Evolutionary conservation across 2,797 vertebrate species (phyloP), one percentile per base, ranked within the genome.

Genomic region (Hybognathus amarus): DNA sequence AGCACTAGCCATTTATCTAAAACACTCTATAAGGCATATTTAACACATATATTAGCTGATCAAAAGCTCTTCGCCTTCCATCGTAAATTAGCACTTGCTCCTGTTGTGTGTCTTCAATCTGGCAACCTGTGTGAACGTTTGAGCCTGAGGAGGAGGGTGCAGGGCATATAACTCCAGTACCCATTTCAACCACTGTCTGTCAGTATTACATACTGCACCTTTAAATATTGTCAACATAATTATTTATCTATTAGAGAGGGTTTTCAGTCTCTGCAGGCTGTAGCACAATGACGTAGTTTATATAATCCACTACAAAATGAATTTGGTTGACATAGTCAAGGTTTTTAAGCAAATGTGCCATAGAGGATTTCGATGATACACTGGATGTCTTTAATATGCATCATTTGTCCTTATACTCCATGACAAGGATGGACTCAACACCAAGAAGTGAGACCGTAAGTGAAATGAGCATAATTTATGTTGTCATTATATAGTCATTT

Each of bases 371-470:
- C 36, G 22, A n/a, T 75, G 50, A 56, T 5, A n/a, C 73, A 3
- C 73, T 56, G 73, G 52, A 75, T 56, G 33, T 75, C 50, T 56
- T 38, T 56, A 75, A 38, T 38, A 33, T 11, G 13, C 6, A 56
- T 56, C 54, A 56, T 56, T 54, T 75, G 52, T 56, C 52, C 38
- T n/a, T 54, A 56, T 75, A 75, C 50, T 56, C 33, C 71, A 75
- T 75, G 73, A 38, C 73, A 75, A 38, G 73, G 73, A 75, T 75
- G 73, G 73, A 75, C 73, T 56, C 73, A 24, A 40, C 52, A 56
- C 52, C 73, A 75, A 56, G 33, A 75, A 75, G 4, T 75, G 22
- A 75, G 22, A 56, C 73, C n/a, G 73, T 75, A 75, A 75, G 73
- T 75, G 73, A 75, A 75, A 5, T 75, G 52, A 38, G 22, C 22